Conservation (phyloP, 2,888 invertebrate species). For the Pristionchus fissidentatus region DNA sequence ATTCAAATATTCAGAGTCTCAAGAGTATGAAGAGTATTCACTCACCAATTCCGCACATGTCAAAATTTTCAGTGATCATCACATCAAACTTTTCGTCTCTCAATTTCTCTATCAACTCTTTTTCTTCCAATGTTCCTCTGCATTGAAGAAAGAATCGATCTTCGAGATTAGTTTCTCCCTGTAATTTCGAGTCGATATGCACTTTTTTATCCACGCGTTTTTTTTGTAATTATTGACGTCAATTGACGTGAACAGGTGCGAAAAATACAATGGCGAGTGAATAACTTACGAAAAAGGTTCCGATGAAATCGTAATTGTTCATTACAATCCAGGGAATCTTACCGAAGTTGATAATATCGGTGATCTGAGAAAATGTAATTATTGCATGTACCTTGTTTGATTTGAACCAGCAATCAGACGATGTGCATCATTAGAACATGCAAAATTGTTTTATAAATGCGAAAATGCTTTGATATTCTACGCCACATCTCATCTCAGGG, state of each 20-base stretch:
- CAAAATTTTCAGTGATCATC: conserved; percentile 6
- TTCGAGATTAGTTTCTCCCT: background rate
- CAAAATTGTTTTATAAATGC: background rate
- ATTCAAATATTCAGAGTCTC: too few relatives aligned
- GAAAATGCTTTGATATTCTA: background rate
- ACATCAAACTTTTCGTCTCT: background rate
- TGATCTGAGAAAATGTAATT: background rate
- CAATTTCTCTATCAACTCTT: background rate
- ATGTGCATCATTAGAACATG: too few relatives aligned
- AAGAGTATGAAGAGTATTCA: too few relatives aligned
- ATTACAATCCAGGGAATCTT: background rate
- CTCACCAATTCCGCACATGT: conserved; percentile 27
- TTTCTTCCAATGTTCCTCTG: background rate
- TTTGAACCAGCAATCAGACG: too few relatives aligned
- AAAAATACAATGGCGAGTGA: too few relatives aligned
- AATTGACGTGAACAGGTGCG: too few relatives aligned
- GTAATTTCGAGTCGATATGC: background rate
- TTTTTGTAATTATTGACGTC: too few relatives aligned
- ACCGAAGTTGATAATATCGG: background rate
- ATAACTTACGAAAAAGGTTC: background rate
- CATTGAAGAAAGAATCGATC: conserved; percentile 12
- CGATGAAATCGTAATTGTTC: background rate
- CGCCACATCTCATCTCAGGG: too few relatives aligned
- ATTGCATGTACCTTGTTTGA: too few relatives aligned
- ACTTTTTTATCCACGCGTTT: too few relatives aligned